Percentiles rank a stretch among this genome's conserved stretches.
phyloP scores from a whole-genome alignment of 1,140 invertebrate genomes.

The Lamellibrachia luymesi region DNA sequence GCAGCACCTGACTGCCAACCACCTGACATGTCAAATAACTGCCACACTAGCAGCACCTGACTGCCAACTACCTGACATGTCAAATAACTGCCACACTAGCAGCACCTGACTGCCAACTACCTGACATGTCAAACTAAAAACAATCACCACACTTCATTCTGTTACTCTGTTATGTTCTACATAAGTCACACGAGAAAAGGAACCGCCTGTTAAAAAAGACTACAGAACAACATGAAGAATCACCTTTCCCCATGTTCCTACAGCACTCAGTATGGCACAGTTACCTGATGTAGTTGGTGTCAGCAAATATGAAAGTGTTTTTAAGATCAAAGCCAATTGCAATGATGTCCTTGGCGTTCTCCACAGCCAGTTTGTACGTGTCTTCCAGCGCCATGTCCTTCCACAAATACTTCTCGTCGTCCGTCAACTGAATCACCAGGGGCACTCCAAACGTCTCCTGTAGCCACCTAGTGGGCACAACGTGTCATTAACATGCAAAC shows the following conservation, averaged over 20 bases:
- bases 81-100: not conserved
- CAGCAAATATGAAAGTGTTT: constrained; percentile 97
- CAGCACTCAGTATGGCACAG: not conserved
- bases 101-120: not conserved
- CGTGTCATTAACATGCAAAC: not conserved
- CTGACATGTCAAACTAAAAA: not conserved
- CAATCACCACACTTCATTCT: not conserved
- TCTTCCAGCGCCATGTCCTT: constrained; percentile 92
- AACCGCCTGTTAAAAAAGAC: no score
- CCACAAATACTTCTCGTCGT: constrained; percentile 99
- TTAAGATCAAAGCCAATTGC: constrained; percentile 93
- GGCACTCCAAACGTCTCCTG: constrained; percentile 98
- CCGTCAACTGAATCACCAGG: constrained; percentile 93
- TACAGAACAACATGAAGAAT: no score
- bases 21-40: not conserved
- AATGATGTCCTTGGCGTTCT: constrained; percentile 98
- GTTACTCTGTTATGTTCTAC: not conserved
- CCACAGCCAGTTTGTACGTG: constrained; percentile 76
- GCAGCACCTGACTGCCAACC: not conserved
- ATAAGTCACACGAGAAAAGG: not conserved
- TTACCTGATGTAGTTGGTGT: constrained; percentile 92
- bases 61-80: not conserved
- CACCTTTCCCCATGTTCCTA: no score
- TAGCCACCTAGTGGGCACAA: constrained; percentile 74
- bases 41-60: not conserved